phyloP scores from a whole-genome alignment of 2,113 vertebrate species.

The Cottus gobio region DNA sequence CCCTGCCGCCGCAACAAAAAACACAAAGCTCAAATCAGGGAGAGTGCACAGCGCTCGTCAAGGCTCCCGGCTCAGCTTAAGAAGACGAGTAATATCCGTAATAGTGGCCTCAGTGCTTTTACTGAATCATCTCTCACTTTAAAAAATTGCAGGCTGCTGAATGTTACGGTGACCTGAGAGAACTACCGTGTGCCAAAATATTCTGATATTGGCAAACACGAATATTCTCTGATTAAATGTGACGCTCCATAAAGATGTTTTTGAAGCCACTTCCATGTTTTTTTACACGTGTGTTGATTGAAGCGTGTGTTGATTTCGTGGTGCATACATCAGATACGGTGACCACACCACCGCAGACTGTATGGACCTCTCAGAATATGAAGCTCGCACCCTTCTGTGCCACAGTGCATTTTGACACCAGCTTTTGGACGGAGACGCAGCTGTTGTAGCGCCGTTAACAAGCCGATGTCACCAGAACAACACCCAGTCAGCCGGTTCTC shows the following conservation, averaged over 20 bases:
- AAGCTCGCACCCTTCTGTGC: conserved; percentile 13
- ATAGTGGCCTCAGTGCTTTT: background rate
- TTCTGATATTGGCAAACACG: background rate
- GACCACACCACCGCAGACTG: background rate
- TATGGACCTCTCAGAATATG: conserved; percentile 3
- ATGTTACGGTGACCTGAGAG: background rate
- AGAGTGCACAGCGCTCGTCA: background rate
- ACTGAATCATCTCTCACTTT: background rate
- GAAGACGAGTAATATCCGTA: background rate
- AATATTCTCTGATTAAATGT: background rate
- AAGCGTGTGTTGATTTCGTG: too few relatives aligned
- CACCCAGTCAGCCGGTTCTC: conserved; percentile 15
- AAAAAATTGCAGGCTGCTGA: background rate
- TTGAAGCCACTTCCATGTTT: background rate
- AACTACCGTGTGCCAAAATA: background rate
- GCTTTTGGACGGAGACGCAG: conserved; percentile 30
- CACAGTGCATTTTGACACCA: conserved; percentile 15
- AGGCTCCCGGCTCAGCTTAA: conserved; percentile 1
- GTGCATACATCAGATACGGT: background rate
- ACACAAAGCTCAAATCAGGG: conserved; percentile 23
- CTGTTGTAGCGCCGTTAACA: conserved; percentile 35
- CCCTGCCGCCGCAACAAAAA: conserved; percentile 77
- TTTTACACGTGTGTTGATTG: background rate
- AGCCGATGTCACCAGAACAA: conserved; percentile 31
- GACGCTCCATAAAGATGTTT: background rate